Base-by-base conservation (phyloP, 2,888 invertebrate genomes). In the Criorhina ranunculi region DNA sequence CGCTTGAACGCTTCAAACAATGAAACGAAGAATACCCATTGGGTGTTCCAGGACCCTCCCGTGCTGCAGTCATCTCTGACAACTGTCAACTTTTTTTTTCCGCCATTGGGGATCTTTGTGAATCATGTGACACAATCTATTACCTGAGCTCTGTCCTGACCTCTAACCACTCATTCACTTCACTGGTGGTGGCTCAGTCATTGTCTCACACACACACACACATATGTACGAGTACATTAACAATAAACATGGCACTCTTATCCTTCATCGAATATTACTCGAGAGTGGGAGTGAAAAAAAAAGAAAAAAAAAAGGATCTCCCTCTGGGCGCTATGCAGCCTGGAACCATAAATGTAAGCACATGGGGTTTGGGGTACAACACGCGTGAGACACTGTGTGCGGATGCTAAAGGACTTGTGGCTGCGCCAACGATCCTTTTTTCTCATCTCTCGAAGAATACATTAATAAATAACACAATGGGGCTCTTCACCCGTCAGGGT, bases 391-490 rank as follows among this genome's bases (percentile, higher is more conserved):
- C 29, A 19, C 46, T 42, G 11, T 55, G 57, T 31, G 49, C 9
- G 9, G 35, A 55, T 51, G 42, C 57, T 33, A 40, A 73, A 79
- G 83, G 78, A 66, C 72, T 81, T 73, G 60, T 69, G 78, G 62
- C 78, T 59, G 19, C 49, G 53, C 33, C 73, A 72, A 46, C 69
- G 64, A 64, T 44, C 49, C 66, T 44, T 37, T 51, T 59, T 33
- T 60, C 53, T 53, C 29, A 17, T 44, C 24, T 64, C 44, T 69
- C 53, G 35, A 76, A 76, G 62, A 59, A 79, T 69, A 64, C 70
- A 64, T 80, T 80, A 85, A 85, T 80, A 79, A 80, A 80, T 78
- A 82, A 78, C 64, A 75, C 80, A 85, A 85, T 79, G 51, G 69
- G 64, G 57, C 55, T 51, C 64, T 77, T 59, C 60, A 62, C 55